Percentiles rank a stretch among this genome's conserved stretches.
Evolutionary conservation across 2,797 vertebrate genomes (phyloP).

Genomic region (Sebastes wilsoni): DNA sequence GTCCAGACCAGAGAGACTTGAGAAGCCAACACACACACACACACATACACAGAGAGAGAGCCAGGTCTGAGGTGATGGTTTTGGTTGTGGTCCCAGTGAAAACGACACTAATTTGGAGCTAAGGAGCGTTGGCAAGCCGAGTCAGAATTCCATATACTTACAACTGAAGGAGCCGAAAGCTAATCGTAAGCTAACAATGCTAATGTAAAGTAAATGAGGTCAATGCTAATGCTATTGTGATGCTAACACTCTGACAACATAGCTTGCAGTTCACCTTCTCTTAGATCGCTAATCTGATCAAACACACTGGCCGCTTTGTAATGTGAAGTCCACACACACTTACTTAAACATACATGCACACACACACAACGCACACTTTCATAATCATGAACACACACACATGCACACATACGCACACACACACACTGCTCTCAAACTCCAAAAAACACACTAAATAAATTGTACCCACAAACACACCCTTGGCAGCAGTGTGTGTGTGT

Average conservation of each 20-base stretch:
- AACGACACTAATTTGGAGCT: conserved; percentile 72
- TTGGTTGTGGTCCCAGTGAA: conserved; percentile 73
- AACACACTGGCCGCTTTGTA: conserved; percentile 51
- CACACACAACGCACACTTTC: neutral
- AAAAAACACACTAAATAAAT: conserved; percentile 48
- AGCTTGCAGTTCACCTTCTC: neutral
- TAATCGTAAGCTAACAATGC: conserved; percentile 30
- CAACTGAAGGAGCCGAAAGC: conserved; percentile 7
- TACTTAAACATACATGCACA: neutral
- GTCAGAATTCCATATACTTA: conserved; percentile 25
- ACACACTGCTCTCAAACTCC: conserved; percentile 24
- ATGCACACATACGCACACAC: neutral
- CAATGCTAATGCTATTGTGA: neutral
- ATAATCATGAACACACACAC: conserved; percentile 10
- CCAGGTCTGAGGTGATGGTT: conserved; percentile 75
- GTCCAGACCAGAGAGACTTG: conserved; percentile 67
- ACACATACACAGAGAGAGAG: conserved; percentile 10
- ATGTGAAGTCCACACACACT: conserved; percentile 19
- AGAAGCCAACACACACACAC: conserved; percentile 61
- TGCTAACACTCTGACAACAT: conserved; percentile 1
- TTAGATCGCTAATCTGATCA: conserved; percentile 30
- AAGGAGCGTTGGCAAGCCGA: conserved; percentile 55
- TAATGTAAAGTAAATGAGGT: conserved; percentile 8
- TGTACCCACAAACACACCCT: conserved; percentile 48
- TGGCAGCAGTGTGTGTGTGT: conserved; percentile 38